phyloP scores from a whole-genome alignment of 2,113 vertebrate species.

The Mystacornis crossleyi region DNA sequence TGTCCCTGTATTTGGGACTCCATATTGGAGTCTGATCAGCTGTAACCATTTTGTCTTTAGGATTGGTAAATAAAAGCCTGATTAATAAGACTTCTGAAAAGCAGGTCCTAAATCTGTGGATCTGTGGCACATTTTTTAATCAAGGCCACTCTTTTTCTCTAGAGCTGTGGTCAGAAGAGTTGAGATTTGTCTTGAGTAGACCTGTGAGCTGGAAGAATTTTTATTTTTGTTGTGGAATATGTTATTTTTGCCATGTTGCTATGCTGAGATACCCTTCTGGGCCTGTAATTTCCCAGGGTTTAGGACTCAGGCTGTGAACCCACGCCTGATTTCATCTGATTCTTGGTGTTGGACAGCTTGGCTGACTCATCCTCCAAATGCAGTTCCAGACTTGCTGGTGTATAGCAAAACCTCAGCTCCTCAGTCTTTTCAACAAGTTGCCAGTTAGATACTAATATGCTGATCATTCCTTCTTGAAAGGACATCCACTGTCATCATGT shows the following conservation, averaged over 20 bases:
- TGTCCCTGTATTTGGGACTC: background rate
- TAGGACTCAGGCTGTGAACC: background rate
- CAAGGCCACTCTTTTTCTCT: background rate
- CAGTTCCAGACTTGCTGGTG: constrained; percentile 22
- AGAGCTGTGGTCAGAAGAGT: background rate
- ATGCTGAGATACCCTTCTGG: background rate
- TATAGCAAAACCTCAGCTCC: background rate
- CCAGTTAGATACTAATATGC: background rate
- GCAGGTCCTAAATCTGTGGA: background rate
- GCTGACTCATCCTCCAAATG: constrained; percentile 4
- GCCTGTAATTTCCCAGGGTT: background rate
- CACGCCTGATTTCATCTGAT: background rate
- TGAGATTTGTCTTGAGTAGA: background rate
- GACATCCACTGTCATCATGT: background rate
- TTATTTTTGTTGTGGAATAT: background rate
- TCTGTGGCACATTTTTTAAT: background rate
- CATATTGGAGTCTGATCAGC: background rate
- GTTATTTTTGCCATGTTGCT: background rate
- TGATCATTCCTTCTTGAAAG: background rate
- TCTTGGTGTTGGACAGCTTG: background rate
- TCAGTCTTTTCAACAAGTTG: constrained; percentile 29
- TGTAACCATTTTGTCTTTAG: background rate
- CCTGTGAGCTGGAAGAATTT: background rate
- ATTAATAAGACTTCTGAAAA: background rate
- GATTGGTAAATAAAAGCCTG: background rate